Evolutionary conservation across 1,140 invertebrate genomes (phyloP), one percentile per base, ranked within the genome.

Genomic region (Trinorchestia longiramus): DNA sequence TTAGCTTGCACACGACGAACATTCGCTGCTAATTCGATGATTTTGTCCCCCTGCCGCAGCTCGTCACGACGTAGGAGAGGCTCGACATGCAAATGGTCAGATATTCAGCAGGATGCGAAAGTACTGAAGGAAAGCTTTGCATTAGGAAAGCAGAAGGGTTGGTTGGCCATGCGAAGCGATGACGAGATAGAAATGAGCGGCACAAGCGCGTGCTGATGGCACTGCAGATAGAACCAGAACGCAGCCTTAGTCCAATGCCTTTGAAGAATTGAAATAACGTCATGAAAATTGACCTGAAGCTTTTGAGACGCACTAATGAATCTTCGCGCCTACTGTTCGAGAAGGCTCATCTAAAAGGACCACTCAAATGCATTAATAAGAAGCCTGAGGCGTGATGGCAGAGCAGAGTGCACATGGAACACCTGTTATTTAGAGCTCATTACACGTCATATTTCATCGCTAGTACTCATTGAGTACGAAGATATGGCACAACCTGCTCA

Each of bases 151-250:
- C 47, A 53, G 62, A 11, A 77, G 41, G 92, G 92, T 19, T 43
- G 44, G 44, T 0, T 47, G 36, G 43, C 43, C 92, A 43, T 28
- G 92, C 92, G 92, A 47, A 47, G 92, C 92, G 28, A 36, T 47
- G 47, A 17, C 92, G 92, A 47, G 92, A 47, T 94, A n/a, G 92
- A 94, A 94, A 94, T 45, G 92, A 94, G 43, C 40, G n/a, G 44
- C 92, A n/a, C 47, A 43, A 94, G 45, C 92, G 43, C 92, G 43
- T 40, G 92, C 92, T 94, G 92, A 47, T 94, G 43, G 43, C 43
- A 45, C 23, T 45, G 92, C 43, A 40, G 92, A 40, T 4, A 42
- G 36, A 90, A 4, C 43, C 41, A 42, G 15, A 36, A 90, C 6
- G 28, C 15, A 42, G n/a, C 87, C 11, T 36, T 17, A 87, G 40